A percentile compares a stretch with the other conserved stretches of the same genome.
phyloP scores from a whole-genome alignment of 2,113 vertebrate species.

The Raja brachyura region DNA sequence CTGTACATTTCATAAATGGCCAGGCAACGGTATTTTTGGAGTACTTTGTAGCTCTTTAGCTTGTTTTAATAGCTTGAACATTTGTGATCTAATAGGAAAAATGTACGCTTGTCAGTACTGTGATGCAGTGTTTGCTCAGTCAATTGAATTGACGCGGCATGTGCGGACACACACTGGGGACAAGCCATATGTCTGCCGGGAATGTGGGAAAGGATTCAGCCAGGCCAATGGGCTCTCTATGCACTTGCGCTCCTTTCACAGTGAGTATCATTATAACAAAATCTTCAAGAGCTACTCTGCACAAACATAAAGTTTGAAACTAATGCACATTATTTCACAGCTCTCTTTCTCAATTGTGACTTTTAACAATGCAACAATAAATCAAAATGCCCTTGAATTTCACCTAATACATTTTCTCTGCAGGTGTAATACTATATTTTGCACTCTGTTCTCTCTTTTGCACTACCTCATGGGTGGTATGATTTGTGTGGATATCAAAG shows the following conservation, averaged over 20 bases:
- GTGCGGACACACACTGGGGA: slow-evolving; percentile 78
- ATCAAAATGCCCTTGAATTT: neutral
- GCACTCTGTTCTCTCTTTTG: too few relatives aligned
- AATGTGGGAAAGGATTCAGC: slow-evolving; percentile 82
- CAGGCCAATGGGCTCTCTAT: slow-evolving; percentile 80
- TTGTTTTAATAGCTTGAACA: neutral
- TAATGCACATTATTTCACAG: neutral
- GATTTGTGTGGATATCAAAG: too few relatives aligned
- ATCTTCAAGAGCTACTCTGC: neutral
- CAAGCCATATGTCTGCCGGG: slow-evolving; percentile 75
- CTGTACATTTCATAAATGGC: too few relatives aligned
- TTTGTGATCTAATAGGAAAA: slow-evolving; percentile 61
- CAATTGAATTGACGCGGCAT: slow-evolving; percentile 75
- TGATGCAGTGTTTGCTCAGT: slow-evolving; percentile 74
- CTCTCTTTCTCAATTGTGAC: neutral
- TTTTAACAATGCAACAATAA: neutral
- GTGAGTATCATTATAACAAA: slow-evolving; percentile 53
- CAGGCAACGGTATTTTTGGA: neutral
- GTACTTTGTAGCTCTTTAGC: neutral
- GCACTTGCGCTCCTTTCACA: slow-evolving; percentile 77
- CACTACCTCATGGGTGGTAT: too few relatives aligned
- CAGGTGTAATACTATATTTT: too few relatives aligned
- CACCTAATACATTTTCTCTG: neutral
- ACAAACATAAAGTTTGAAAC: neutral
- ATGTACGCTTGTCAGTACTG: slow-evolving; percentile 86